Evolutionary conservation across 2,797 vertebrate species (phyloP).

Genomic region (Pelodytes ibericus): DNA sequence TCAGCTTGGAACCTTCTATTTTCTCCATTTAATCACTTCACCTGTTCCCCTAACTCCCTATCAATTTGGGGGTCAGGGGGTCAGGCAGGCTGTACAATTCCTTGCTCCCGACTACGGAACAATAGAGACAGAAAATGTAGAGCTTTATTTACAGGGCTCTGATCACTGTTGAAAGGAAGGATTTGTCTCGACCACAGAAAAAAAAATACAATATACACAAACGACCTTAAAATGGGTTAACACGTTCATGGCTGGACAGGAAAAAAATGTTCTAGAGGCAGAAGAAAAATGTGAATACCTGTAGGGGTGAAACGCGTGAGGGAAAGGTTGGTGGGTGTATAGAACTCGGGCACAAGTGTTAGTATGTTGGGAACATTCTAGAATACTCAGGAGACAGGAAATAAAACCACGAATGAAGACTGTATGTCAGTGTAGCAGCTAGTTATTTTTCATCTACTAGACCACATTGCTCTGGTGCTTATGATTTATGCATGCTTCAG

Average conservation of each 20-base stretch:
- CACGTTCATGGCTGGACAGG: background rate
- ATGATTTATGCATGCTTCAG: no score
- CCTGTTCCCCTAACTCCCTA: slow-evolving; percentile 40
- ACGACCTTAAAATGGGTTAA: slow-evolving; percentile 1
- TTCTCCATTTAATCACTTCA: slow-evolving; percentile 44
- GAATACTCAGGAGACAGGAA: no score
- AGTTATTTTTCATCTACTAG: no score
- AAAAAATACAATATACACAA: background rate
- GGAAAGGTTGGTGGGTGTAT: no score
- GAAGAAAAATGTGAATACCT: no score
- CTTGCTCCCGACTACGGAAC: background rate
- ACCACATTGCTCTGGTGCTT: no score
- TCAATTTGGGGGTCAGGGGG: slow-evolving; percentile 39
- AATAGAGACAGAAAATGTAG: slow-evolving; percentile 17
- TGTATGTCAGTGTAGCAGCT: no score
- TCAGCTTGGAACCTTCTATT: slow-evolving; percentile 43
- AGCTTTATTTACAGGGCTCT: slow-evolving; percentile 37
- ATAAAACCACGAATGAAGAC: no score
- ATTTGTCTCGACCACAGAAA: background rate
- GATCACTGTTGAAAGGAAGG: slow-evolving; percentile 19
- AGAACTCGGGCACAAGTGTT: no score
- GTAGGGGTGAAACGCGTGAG: no score
- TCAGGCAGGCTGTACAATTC: slow-evolving; percentile 11
- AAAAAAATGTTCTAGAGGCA: no score
- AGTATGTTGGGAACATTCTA: no score